Conservation (phyloP, 1,140 invertebrate species). For the Amphibalanus amphitrite region DNA sequence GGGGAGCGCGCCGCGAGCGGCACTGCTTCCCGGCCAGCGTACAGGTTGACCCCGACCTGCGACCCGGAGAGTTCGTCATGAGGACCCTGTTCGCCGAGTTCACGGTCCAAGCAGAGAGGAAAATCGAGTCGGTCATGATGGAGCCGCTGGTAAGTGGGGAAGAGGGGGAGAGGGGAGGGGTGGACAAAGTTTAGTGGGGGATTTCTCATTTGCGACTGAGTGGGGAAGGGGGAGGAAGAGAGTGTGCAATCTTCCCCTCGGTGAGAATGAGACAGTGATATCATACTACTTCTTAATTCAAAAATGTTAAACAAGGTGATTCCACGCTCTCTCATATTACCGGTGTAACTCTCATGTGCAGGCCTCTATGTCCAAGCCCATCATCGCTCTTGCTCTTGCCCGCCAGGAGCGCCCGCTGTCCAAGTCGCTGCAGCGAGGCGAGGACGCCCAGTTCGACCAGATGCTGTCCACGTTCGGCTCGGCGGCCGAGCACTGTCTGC, state of each 20-base stretch:
- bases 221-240: too few relatives aligned
- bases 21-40: constrained; percentile 19
- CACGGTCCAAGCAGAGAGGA: constrained; percentile 76
- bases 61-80: constrained; percentile 87
- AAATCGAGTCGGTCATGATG: constrained; percentile 84
- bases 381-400: too few relatives aligned
- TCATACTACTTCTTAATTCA: too few relatives aligned
- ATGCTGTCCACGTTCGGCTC: constrained; percentile 78
- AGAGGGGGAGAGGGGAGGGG: too few relatives aligned
- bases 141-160: constrained; percentile 66
- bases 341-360: too few relatives aligned
- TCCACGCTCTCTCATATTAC: too few relatives aligned
- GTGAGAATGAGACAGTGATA: too few relatives aligned
- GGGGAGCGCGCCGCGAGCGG: constrained; percentile 60
- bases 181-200: too few relatives aligned
- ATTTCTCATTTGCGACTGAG: too few relatives aligned
- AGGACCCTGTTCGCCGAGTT: constrained; percentile 85
- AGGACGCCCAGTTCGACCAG: constrained; percentile 89
- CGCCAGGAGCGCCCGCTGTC: not conserved
- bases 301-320: too few relatives aligned
- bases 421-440: constrained; percentile 83
- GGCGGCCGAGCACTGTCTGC: constrained; percentile 91
- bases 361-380: too few relatives aligned
- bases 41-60: constrained; percentile 24
- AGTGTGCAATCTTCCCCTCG: too few relatives aligned